Conservation (phyloP, 2,888 invertebrate species). For the Diaprepes abbreviatus region DNA sequence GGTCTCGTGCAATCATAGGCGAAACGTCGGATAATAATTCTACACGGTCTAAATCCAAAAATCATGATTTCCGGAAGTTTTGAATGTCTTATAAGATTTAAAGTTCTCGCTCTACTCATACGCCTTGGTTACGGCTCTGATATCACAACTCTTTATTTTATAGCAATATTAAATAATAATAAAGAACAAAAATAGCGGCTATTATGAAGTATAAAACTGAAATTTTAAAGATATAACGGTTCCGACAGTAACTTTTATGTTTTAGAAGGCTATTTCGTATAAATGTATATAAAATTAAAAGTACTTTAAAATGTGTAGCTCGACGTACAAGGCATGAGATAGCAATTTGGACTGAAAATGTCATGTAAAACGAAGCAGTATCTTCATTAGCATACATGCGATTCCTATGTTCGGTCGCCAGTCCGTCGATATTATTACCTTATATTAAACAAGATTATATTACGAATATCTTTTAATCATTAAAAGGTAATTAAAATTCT, state of each 20-base stretch:
- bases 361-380: constrained; percentile 53
- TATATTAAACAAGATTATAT: not conserved
- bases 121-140: too few species aligned
- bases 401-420: constrained; percentile 32
- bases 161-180: constrained; percentile 38
- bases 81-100: too few species aligned
- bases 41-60: too few species aligned
- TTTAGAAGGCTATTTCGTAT: constrained; percentile 51
- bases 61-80: too few species aligned
- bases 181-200: constrained; percentile 15
- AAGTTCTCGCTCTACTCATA: too few species aligned
- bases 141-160: constrained; percentile 11
- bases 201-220: constrained; percentile 22
- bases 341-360: constrained; percentile 55
- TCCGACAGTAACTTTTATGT: constrained; percentile 53
- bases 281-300: constrained; percentile 53
- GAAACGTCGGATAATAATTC: too few species aligned
- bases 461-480: not conserved
- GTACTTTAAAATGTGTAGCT: constrained; percentile 43
- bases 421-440: constrained; percentile 26
- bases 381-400: constrained; percentile 56
- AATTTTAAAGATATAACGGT: constrained; percentile 52
- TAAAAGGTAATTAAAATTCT: not conserved
- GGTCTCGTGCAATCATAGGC: too few species aligned
- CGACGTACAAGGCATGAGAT: constrained; percentile 40